Conservation (phyloP, 1,140 invertebrate species). For the Cotesia vestalis region DNA sequence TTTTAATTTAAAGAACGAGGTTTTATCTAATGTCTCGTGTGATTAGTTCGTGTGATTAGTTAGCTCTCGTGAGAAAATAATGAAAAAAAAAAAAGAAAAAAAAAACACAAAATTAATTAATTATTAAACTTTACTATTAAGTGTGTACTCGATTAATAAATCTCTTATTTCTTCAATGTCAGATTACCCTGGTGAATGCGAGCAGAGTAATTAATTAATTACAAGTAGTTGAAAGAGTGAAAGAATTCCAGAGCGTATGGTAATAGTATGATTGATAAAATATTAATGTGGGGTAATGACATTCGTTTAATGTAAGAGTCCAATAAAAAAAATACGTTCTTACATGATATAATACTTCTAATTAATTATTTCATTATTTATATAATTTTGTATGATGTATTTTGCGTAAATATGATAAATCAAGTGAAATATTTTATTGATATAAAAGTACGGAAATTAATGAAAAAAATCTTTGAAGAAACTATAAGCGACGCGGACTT, state of each 20-base stretch:
- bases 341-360: slow-evolving; percentile 27
- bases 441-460: background rate
- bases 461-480: slow-evolving; percentile 1
- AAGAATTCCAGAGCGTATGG: background rate
- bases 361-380: slow-evolving; percentile 9
- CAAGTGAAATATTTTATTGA: background rate
- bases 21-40: too few species aligned
- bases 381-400: background rate
- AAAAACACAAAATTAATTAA: background rate
- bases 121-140: slow-evolving; percentile 28
- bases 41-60: too few species aligned
- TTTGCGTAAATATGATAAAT: slow-evolving; percentile 3
- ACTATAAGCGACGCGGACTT: background rate
- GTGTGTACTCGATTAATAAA: slow-evolving; percentile 31
- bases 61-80: background rate
- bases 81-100: background rate
- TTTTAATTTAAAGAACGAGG: too few species aligned
- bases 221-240: slow-evolving; percentile 5
- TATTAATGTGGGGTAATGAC: slow-evolving; percentile 10
- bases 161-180: slow-evolving; percentile 22
- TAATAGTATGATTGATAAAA: background rate
- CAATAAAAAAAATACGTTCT: slow-evolving; percentile 37
- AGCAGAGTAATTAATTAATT: background rate
- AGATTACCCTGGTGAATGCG: background rate
- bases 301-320: slow-evolving; percentile 36